Base-by-base conservation (phyloP, 2,113 vertebrate genomes). In the Poeciliopsis retropinna region DNA sequence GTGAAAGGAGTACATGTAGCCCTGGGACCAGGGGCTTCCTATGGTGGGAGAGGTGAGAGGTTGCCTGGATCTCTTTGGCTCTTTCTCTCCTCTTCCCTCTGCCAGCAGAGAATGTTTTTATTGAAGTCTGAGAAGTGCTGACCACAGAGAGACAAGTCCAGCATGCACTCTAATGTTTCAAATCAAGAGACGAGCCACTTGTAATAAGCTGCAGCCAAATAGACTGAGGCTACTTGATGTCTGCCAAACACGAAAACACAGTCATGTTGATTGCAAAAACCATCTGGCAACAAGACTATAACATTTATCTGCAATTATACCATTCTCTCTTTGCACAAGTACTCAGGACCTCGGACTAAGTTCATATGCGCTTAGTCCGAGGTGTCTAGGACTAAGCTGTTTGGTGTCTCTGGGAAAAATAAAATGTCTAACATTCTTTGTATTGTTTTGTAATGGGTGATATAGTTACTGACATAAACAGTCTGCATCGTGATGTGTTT, bases 81-180 rank as follows among this genome's bases (percentile, higher is more conserved):
- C 83, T 81, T 83, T 71, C 73, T 78, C 62, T 73, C 79, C 54
- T 65, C 85, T 68, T 71, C 75, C 68, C 70, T 69, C 72, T 87
- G 92, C 87, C 85, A 90, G 75, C 69, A 60, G 65, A 83, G 81
- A 82, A 88, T 90, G 89, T 87, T 92, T 90, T 91, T 90, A 92
- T 91, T 92, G 89, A 91, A 92, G 89, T 88, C 84, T 70, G 80
- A 90, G 89, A 91, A 92, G 88, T 92, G 92, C 92, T 93, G 92
- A 93, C 86, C 90, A 88, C 81, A 89, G 85, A 87, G 77, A 87
- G 85, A 89, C 78, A 79, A 76, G 81, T 88, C 82, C 90, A 83
- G 85, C 76, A 39, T 70, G 32, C 79, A 64, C 78, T 70, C 83
- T 84, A 87, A 82, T 84, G 84, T 90, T 88, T 93, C 88, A 87